phyloP scores from a whole-genome alignment of 2,888 invertebrate species.

The Pyrgus malvae region DNA sequence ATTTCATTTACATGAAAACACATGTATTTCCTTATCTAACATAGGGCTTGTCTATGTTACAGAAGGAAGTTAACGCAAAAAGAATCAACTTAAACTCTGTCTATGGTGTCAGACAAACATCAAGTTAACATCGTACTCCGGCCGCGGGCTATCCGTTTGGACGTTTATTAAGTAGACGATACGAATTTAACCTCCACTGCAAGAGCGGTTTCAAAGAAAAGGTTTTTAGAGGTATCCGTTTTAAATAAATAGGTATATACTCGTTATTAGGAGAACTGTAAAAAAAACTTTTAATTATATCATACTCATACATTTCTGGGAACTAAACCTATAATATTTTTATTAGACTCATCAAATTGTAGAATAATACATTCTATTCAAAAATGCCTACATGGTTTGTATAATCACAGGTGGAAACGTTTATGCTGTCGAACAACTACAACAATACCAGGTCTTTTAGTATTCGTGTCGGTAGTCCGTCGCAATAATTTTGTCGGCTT shows the following conservation, averaged over 20 bases:
- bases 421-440: conserved; percentile 41
- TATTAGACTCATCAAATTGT: too few species aligned
- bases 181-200: conserved; percentile 38
- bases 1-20: too few species aligned
- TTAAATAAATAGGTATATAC: too few species aligned
- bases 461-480: conserved; percentile 57
- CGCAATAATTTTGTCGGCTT: conserved; percentile 63
- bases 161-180: conserved; percentile 69
- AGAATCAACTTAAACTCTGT: conserved; percentile 60
- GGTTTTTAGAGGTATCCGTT: too few species aligned
- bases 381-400: neutral
- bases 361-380: too few species aligned
- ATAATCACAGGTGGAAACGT: neutral
- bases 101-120: conserved; percentile 54
- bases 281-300: too few species aligned
- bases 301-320: too few species aligned
- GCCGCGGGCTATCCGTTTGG: conserved; percentile 42
- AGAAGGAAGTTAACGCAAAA: too few species aligned
- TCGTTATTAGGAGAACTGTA: too few species aligned
- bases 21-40: too few species aligned
- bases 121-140: conserved; percentile 63
- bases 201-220: neutral
- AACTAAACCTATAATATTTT: too few species aligned
- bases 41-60: too few species aligned
- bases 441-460: conserved; percentile 60